Conservation (phyloP, 1,140 invertebrate genomes). For the Tachypleus tridentatus region DNA sequence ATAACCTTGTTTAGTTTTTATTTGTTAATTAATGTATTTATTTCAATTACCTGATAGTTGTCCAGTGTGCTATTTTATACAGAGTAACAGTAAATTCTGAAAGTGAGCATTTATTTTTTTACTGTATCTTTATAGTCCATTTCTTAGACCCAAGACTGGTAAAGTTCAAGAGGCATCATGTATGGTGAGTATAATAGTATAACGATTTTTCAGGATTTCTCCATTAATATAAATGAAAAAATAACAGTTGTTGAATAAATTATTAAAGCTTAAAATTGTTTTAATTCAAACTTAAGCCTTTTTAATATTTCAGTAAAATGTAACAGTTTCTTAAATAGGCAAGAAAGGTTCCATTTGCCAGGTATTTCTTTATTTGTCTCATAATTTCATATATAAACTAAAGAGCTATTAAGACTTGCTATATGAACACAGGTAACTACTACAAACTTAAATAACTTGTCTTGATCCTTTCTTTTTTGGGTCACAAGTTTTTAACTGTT, state of each 20-base stretch:
- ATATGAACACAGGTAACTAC: too few relatives aligned
- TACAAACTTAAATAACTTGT: too few relatives aligned
- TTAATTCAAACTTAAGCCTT: background rate
- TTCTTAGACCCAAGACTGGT: constrained; percentile 70
- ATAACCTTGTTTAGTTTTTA: background rate
- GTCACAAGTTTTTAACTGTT: too few relatives aligned
- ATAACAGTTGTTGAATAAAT: background rate
- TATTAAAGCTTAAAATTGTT: constrained; percentile 1
- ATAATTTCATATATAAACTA: too few relatives aligned
- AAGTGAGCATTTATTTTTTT: background rate
- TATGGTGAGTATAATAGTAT: constrained; percentile 57
- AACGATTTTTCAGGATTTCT: constrained; percentile 4
- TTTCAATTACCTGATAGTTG: too few relatives aligned
- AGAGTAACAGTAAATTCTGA: too few relatives aligned
- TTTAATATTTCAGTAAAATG: background rate
- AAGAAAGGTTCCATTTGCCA: too few relatives aligned
- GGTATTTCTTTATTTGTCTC: too few relatives aligned
- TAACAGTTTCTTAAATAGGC: too few relatives aligned
- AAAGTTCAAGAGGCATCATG: constrained; percentile 94
- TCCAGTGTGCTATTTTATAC: too few relatives aligned
- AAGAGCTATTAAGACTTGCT: too few relatives aligned
- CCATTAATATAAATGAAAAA: background rate
- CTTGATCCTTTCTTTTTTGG: too few relatives aligned
- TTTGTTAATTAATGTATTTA: constrained; percentile 9
- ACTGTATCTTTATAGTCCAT: constrained; percentile 36